These are phyloP conservation scores for Eudyptes chrysolophus DNA, from an alignment of 2,113 vertebrate genomes.

Conservation along the genomic window DNA sequence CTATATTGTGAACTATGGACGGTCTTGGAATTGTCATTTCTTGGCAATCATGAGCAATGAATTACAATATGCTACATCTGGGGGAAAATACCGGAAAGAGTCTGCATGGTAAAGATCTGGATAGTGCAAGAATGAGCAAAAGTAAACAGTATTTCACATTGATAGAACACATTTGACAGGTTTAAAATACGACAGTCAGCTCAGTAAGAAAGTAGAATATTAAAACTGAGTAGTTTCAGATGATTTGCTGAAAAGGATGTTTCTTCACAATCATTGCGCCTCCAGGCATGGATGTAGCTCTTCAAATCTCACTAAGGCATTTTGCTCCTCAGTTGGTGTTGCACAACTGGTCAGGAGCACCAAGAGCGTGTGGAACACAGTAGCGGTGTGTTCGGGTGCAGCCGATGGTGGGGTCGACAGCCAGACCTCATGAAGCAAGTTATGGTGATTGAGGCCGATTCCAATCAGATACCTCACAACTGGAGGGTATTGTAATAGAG, in stretches of 20 bases:
- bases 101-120: not conserved
- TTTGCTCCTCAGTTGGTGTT: not conserved
- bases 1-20: not conserved
- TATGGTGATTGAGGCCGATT: not conserved
- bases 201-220: not conserved
- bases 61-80: not conserved
- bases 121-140: not conserved
- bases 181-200: not conserved
- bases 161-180: not conserved
- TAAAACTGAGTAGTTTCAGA: not conserved
- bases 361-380: not conserved
- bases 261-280: not conserved
- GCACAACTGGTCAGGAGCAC: not conserved
- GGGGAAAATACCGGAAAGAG: not conserved
- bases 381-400: rapidly evolving
- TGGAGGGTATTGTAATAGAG: not conserved
- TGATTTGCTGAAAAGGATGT: not conserved
- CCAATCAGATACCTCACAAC: not conserved
- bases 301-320: not conserved
- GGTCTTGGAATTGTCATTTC: not conserved
- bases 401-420: not conserved
- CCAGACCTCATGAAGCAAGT: not conserved
- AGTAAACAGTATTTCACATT: slow-evolving; percentile 1
- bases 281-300: not conserved
- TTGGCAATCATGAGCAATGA: not conserved